phyloP scores from a whole-genome alignment of 2,113 vertebrate species.

The Malurus elegans region DNA sequence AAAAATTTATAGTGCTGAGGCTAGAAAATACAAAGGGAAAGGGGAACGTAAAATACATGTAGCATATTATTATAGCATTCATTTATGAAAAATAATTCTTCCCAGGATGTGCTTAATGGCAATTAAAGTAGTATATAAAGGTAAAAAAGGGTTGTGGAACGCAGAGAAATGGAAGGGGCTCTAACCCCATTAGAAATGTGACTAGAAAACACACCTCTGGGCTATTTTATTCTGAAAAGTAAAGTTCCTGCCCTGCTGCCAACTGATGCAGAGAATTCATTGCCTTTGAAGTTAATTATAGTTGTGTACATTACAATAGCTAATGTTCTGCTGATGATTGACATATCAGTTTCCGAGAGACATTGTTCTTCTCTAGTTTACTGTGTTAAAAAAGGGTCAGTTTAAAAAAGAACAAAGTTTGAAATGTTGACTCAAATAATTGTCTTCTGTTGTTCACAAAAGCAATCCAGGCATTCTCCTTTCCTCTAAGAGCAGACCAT shows the following conservation, averaged over 20 bases:
- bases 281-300: constrained; percentile 28
- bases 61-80: too few relatives aligned
- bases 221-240: neutral
- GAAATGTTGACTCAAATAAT: neutral
- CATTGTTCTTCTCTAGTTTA: neutral
- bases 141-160: neutral
- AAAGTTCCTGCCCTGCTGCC: neutral
- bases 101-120: neutral
- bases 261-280: neutral
- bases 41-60: neutral
- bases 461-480: neutral
- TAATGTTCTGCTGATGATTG: neutral
- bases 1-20: neutral
- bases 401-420: neutral
- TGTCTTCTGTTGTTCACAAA: neutral
- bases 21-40: neutral
- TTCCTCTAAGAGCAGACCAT: neutral
- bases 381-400: neutral
- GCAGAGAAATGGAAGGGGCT: neutral
- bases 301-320: neutral
- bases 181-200: neutral
- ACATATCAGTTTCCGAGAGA: neutral
- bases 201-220: neutral
- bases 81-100: neutral
- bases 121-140: neutral